These are phyloP conservation scores for Sorex maritimensis DNA, from an alignment of 2,797 vertebrate genomes.

Conservation along the genomic window DNA sequence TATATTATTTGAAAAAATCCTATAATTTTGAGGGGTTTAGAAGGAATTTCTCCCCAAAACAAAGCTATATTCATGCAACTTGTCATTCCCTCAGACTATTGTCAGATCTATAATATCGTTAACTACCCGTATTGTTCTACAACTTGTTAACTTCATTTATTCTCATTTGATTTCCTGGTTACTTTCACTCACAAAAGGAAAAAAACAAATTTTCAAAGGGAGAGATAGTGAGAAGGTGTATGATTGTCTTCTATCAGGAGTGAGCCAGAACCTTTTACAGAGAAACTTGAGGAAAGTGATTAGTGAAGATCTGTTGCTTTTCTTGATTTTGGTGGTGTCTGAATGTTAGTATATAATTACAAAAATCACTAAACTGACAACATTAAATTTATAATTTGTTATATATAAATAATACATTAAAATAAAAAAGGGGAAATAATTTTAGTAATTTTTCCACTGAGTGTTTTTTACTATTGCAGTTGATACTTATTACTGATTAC, in stretches of 20 bases:
- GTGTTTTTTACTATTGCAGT: not conserved
- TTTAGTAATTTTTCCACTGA: not conserved
- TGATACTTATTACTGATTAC: not conserved
- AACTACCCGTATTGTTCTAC: not conserved
- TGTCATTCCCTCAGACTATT: not conserved
- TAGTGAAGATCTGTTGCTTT: not conserved
- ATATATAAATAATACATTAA: not conserved
- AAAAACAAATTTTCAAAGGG: not conserved
- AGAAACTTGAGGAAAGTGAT: not conserved
- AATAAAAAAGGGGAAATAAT: not conserved
- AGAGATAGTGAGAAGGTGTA: not conserved
- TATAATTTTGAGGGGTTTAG: not conserved
- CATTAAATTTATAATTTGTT: conserved; percentile 20
- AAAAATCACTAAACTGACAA: not conserved
- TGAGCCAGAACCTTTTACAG: too few species aligned
- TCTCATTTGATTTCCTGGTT: not conserved
- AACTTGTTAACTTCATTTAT: not conserved
- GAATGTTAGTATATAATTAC: not conserved
- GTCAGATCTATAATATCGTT: not conserved
- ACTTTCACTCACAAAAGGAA: not conserved
- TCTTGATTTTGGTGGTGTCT: not conserved
- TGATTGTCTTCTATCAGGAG: not conserved
- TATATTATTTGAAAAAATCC: not conserved
- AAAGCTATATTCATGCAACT: not conserved
- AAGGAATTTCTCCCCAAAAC: not conserved